Evolutionary conservation across 2,113 vertebrate species (phyloP), one percentile per base, ranked within the genome.

Genomic region (Sigmodon hispidus): DNA sequence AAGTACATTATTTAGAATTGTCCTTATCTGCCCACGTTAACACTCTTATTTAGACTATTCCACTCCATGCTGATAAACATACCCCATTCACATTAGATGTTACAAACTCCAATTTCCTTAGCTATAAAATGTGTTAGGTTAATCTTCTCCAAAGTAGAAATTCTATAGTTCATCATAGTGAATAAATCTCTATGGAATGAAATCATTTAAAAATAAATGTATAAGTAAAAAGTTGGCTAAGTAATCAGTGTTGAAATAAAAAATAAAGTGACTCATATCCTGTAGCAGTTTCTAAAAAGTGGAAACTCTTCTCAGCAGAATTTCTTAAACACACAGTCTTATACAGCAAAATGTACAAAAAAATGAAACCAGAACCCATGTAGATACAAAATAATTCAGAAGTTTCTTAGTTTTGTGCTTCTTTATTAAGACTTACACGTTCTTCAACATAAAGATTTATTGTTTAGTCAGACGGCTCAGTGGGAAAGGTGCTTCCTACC

Each of bases 241-340:
- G 91, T 86, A 96, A 96, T 91, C 70, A 91, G 67, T 73, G 88
- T 0, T 86, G 15, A 96, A 94, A 87, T 89, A 29, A 65, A 91
- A 95, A 92, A 87, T 61, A 52, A 63, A 92, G 55, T 96, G 96
- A 97, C 88, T 97, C 95, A 97, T 80, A 96, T 94, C 94, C 96
- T 96, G 80, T 90, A 92, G 89, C 50, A 96, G 70, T n/a, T 83
- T 94, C 87, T 10, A 90, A 67, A 94, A 96, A 88, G 75, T 96
- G 83, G 76, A 96, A 96, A 96, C 92, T 86, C 77, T 89, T 75
- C 89, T 97, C 87, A 88, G 95, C 89, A 97, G n/a, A 94, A 92
- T 86, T 87, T 94, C 90, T 93, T 34, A 91, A 89, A 96, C 48
- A 93, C 11, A 67, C 81, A 61, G 93, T 69, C 79, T 95, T 73